A percentile compares a stretch with the other conserved stretches of the same genome.
Evolutionary conservation across 2,888 invertebrate species (phyloP).

Genomic region (Pheosia gnoma): DNA sequence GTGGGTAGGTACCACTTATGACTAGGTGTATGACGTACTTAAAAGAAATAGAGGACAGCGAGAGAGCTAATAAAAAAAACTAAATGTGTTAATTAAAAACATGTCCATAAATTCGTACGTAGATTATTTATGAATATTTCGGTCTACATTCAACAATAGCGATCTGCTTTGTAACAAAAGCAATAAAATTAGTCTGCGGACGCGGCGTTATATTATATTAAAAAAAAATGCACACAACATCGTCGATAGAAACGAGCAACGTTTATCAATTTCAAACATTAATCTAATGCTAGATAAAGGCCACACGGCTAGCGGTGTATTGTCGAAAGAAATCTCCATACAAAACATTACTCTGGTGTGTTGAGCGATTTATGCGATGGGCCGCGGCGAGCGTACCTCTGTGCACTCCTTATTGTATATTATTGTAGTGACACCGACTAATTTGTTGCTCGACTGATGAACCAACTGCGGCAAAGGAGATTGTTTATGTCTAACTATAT

Average conservation of each 20-base stretch:
- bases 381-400: constrained; percentile 62
- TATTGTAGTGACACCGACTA: constrained; percentile 83
- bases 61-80: no score
- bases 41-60: no score
- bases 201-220: constrained; percentile 6
- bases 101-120: not conserved
- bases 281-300: constrained; percentile 80
- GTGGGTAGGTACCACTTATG: no score
- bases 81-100: no score
- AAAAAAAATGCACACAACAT: constrained; percentile 29
- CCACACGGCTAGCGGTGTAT: constrained; percentile 67
- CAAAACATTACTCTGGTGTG: constrained; percentile 81
- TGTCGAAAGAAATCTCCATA: constrained; percentile 84
- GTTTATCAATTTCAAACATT: constrained; percentile 77
- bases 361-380: constrained; percentile 82
- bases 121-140: not conserved
- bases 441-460: constrained; percentile 82
- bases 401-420: constrained; percentile 79
- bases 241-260: constrained; percentile 44
- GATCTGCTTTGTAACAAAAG: constrained; percentile 1
- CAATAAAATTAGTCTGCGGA: not conserved
- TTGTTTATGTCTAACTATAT: constrained; percentile 73
- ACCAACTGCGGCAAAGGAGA: constrained; percentile 73
- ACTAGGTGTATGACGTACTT: no score
- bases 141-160: not conserved